Evolutionary conservation across 2,797 vertebrate genomes (phyloP).

Genomic region (Okamejei kenojei): DNA sequence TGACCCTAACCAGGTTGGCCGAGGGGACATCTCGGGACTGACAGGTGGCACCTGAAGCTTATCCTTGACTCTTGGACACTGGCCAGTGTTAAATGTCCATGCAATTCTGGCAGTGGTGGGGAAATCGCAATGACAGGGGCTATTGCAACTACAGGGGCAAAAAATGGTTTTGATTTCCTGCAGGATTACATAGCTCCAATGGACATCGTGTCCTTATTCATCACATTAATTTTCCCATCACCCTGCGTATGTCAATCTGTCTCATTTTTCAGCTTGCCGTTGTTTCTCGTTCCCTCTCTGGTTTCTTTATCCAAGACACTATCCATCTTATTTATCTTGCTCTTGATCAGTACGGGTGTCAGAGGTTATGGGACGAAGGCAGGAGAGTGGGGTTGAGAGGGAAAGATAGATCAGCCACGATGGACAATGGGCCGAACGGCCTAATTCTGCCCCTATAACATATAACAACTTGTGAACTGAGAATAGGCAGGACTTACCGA

Average conservation of each 20-base stretch:
- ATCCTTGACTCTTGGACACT: neutral
- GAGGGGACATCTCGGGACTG: neutral
- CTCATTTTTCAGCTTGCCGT: neutral
- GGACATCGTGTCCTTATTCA: neutral
- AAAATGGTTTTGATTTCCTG: neutral
- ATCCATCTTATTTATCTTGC: no score
- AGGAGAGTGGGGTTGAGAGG: no score
- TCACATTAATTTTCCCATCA: neutral
- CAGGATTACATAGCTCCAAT: neutral
- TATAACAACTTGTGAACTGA: no score
- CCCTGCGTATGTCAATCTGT: neutral
- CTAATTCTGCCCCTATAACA: no score
- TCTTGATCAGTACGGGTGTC: no score
- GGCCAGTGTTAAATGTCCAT: neutral
- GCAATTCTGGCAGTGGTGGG: neutral
- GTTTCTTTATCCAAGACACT: no score
- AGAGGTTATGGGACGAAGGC: no score
- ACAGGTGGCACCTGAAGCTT: neutral
- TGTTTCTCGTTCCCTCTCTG: neutral
- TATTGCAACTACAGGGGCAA: neutral
- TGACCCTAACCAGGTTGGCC: neutral
- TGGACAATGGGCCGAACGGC: no score
- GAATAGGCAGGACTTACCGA: no score
- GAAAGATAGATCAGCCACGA: no score
- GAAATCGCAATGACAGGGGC: no score